phyloP scores from a whole-genome alignment of 2,113 vertebrate species.

The Indicator maculatus region DNA sequence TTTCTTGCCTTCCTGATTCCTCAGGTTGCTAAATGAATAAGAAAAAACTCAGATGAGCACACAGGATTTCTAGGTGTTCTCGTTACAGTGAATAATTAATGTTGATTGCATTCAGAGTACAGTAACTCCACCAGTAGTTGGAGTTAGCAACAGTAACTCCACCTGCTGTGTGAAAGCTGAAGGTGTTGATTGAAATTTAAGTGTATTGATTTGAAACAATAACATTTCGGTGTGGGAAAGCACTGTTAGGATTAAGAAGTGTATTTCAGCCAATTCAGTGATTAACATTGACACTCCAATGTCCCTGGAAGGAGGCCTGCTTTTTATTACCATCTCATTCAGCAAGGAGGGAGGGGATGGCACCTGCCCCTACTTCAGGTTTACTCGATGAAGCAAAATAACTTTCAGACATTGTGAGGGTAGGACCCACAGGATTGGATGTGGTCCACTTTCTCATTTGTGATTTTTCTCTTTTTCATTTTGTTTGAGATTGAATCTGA shows the following conservation, averaged over 20 bases:
- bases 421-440: slow-evolving; percentile 46
- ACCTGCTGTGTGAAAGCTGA: no score
- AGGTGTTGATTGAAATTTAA: no score
- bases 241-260: neutral
- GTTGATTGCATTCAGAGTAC: neutral
- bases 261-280: neutral
- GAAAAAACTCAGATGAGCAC: neutral
- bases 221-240: neutral
- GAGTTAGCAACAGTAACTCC: neutral
- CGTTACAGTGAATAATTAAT: neutral
- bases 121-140: neutral
- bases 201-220: neutral
- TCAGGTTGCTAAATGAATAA: neutral
- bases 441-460: slow-evolving; percentile 68
- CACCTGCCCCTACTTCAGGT: neutral
- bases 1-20: neutral
- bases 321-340: slow-evolving; percentile 40
- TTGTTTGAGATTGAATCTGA: slow-evolving; percentile 78
- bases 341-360: neutral
- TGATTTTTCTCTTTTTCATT: slow-evolving; percentile 74
- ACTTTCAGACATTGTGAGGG: slow-evolving; percentile 37
- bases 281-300: neutral
- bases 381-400: slow-evolving; percentile 65
- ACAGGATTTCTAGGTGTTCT: neutral
- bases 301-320: neutral